phyloP scores from a whole-genome alignment of 1,140 invertebrate species.

The Trypoxylus dichotomus region DNA sequence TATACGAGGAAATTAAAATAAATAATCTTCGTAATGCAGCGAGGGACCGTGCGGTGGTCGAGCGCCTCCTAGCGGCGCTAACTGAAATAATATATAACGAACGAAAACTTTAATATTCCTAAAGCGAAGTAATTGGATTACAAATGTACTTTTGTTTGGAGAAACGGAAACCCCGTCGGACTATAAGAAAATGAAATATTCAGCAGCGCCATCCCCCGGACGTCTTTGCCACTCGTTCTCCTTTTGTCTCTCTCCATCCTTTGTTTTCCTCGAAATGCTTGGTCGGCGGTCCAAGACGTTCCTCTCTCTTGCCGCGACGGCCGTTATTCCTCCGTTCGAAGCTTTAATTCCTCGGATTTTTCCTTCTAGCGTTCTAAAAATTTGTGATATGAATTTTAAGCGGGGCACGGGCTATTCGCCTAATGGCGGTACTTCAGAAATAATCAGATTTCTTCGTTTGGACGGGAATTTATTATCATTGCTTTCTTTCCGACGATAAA shows the following conservation, averaged over 20 bases:
- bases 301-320: not conserved
- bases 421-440: not conserved
- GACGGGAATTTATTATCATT: conserved; percentile 15
- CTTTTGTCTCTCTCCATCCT: not conserved
- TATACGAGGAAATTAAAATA: conserved; percentile 39
- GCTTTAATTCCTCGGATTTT: conserved; percentile 25
- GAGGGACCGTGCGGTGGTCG: not conserved
- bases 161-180: conserved; percentile 33
- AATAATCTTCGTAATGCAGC: conserved; percentile 36
- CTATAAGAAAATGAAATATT: conserved; percentile 44
- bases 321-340: not conserved
- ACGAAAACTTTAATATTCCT: conserved; percentile 41
- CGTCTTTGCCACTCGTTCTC: not conserved
- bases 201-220: conserved; percentile 30
- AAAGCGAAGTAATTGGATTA: conserved; percentile 44
- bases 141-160: conserved; percentile 42
- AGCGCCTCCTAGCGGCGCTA: conserved; percentile 30
- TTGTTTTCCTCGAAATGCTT: not conserved
- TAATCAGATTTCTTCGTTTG: conserved; percentile 4
- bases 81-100: conserved; percentile 42
- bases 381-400: conserved; percentile 18
- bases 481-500: not conserved
- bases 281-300: not conserved
- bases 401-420: not conserved
- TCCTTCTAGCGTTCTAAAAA: conserved; percentile 14